Conservation (phyloP, 2,113 vertebrate genomes). For the Lycocorax pyrrhopterus region DNA sequence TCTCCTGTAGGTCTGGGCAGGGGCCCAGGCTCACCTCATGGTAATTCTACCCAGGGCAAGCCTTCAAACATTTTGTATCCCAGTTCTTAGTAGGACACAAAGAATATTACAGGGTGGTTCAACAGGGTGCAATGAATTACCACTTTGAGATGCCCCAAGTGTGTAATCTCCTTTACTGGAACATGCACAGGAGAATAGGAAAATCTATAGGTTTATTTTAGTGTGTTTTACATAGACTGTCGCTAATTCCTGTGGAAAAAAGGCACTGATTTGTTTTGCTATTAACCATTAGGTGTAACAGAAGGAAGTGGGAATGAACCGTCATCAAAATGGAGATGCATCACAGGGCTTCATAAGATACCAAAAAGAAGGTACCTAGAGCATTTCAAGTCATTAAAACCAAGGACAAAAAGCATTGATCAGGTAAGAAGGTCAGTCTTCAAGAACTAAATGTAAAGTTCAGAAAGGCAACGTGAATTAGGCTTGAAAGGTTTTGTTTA, state of each 20-base stretch:
- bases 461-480: neutral
- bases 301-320: neutral
- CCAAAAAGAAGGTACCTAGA: neutral
- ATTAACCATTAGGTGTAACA: neutral
- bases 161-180: neutral
- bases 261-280: neutral
- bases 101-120: neutral
- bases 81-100: neutral
- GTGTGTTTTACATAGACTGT: neutral
- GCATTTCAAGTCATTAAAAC: neutral
- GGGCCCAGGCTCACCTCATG: neutral
- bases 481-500: conserved; percentile 24
- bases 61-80: neutral
- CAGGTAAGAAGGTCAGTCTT: neutral
- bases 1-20: neutral
- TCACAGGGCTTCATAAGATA: neutral
- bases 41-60: neutral
- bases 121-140: neutral
- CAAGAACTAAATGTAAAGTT: neutral
- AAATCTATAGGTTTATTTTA: neutral
- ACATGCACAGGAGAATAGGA: neutral
- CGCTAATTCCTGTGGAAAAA: neutral
- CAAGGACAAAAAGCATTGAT: neutral
- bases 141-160: neutral
- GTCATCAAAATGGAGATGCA: neutral